Evolutionary conservation across 2,797 vertebrate species (phyloP), one percentile per base, ranked within the genome.

Genomic region (Eulemur coronatus): DNA sequence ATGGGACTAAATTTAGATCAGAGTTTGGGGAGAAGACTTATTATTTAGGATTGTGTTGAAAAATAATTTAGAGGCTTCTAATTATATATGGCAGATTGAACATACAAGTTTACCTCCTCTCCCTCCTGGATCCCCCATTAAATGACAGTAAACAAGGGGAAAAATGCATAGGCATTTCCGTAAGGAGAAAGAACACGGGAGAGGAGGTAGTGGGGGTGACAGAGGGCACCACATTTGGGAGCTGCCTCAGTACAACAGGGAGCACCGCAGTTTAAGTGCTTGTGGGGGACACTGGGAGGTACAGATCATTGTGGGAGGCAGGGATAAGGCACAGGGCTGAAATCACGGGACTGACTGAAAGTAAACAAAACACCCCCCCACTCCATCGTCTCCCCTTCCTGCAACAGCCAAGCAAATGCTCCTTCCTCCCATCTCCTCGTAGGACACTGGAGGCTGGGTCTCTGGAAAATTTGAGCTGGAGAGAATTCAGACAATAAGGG

Each of bases 21-120:
- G 82, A 63, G 2, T 26, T 89, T 78, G 5, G 3, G 48, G 12
- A 76, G 48, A 96, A 93, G 46, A 59, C 15, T 79, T 79, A n/a
- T 69, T 75, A n/a, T 35, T 84, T 76, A 79, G 22, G 30, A 80
- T 84, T 88, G 26, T 69, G 73, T 14, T 94, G 48, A 76, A 94
- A 89, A 79, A 48, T 67, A 82, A 81, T 67, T 72, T 73, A 73
- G 30, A 26, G 46, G 6, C 63, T 76, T 69, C 52, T 88, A 65
- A 70, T 84, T 75, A 75, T 88, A 80, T 72, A 30, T 65, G 63
- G 22, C n/a, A 61, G 20, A 43, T 33, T 82, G 46, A 84, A 50
- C 35, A 46, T 46, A 76, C 22, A 90, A 35, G 20, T 61, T 80
- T 84, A 61, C 75, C 43, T 43, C 24, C 43, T 52, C n/a, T 61